Evolutionary conservation across 1,140 invertebrate genomes (phyloP).

Genomic region (Reticulitermes speratus): DNA sequence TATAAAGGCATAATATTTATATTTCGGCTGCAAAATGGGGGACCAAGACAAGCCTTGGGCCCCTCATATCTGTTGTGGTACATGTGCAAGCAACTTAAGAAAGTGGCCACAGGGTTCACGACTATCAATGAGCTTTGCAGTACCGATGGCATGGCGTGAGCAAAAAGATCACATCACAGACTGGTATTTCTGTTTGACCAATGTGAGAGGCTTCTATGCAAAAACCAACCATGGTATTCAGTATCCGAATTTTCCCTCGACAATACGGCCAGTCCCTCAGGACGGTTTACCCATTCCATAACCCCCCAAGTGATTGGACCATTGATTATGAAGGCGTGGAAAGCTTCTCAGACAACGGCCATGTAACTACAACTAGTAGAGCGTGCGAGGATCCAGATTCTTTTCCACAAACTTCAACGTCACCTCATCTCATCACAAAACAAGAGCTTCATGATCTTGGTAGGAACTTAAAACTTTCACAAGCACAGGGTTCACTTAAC

Average conservation of each 20-base stretch:
- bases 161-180: constrained; percentile 1
- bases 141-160: background rate
- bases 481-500: too few species aligned
- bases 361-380: background rate
- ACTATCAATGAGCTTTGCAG: background rate
- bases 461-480: too few species aligned
- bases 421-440: background rate
- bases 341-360: background rate
- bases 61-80: too few species aligned
- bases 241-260: too few species aligned
- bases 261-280: too few species aligned
- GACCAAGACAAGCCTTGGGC: background rate
- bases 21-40: too few species aligned
- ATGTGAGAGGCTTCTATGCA: background rate
- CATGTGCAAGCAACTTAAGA: background rate
- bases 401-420: background rate
- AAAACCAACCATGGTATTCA: background rate
- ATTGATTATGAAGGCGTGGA: background rate
- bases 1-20: too few species aligned
- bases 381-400: background rate
- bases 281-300: background rate
- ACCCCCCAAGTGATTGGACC: background rate
- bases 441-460: background rate
- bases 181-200: constrained; percentile 10
- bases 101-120: background rate